Evolutionary conservation across 2,888 invertebrate species (phyloP), one percentile per base, ranked within the genome.

Genomic region (Drosophila mercatorum): DNA sequence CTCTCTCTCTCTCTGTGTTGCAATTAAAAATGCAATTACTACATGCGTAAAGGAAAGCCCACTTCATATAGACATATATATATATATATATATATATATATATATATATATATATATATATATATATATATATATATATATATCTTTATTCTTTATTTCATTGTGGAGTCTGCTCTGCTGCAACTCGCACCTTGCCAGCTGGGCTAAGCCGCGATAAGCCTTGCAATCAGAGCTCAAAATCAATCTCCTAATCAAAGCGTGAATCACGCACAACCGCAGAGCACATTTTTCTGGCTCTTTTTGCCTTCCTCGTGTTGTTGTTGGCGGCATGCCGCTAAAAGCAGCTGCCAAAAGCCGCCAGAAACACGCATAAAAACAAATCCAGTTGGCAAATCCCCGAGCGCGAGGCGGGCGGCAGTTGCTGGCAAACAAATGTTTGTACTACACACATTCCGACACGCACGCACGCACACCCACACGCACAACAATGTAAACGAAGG

Each of bases 401-500:
- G 60, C 38, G 38, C 57, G 28, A 8, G 5, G 44, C 3, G 14
- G 12, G 11, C 22, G 5, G 14, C 1, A 58, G 78, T 34, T 34
- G 10, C 64, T 66, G 75, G 75, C 84, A 83, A 83, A 83, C 81
- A 83, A 83, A 83, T 83, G 83, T 83, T 83, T 83, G 82, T 78
- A 63, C 69, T 78, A 71, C 79, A 72, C 71, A 76, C 78, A 83
- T 80, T 75, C 67, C 78, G 64, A 69, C 84, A 87, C 87, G 81
- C 78, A 81, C 70, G 65, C 67, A 77, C 55, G 49, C 40, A 38
- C 62, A 52, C 67, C 63, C 67, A 51, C 49, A 55, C 47, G 38
- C 75, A 68, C 56, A 63, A 75, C 70, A 80, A 82, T 87, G 88
- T 83, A 84, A 88, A 86, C 88, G 88, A 88, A 87, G 81, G 84